Conservation (phyloP, 2,113 vertebrate species). For the Pluvianellus socialis region DNA sequence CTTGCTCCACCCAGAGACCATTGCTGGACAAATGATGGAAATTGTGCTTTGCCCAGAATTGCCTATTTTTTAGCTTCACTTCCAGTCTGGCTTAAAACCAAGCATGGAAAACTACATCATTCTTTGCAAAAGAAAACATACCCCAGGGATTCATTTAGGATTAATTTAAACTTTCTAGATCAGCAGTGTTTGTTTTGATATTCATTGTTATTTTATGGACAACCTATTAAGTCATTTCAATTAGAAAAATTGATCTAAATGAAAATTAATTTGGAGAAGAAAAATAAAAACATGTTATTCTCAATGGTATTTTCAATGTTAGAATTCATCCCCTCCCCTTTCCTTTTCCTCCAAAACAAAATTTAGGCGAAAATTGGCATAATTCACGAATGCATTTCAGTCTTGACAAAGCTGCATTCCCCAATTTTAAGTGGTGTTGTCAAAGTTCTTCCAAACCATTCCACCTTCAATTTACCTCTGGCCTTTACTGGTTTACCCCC, state of each 20-base stretch:
- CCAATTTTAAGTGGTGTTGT: not conserved
- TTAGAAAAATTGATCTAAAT: not conserved
- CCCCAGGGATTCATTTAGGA: not conserved
- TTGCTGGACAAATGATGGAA: not conserved
- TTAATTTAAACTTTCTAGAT: not conserved
- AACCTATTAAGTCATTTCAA: not conserved
- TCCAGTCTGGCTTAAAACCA: not conserved
- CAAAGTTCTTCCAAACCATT: not conserved
- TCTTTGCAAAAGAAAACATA: not conserved
- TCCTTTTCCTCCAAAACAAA: not conserved
- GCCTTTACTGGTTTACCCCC: slow-evolving; percentile 20
- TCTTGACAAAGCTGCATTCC: not conserved
- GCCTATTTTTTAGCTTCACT: not conserved
- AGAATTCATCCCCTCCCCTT: not conserved
- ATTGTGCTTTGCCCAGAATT: not conserved
- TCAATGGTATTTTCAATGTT: not conserved
- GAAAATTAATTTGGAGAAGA: not conserved
- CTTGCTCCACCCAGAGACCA: not conserved
- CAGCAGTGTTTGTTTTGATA: not conserved
- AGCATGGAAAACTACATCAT: not conserved
- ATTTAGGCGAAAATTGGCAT: not conserved
- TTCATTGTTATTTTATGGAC: not conserved
- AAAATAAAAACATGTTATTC: not conserved
- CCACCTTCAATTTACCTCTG: slow-evolving; percentile 40
- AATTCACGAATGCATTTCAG: not conserved